Evolutionary conservation across 2,113 vertebrate species (phyloP).

Genomic region (Ailuropoda melanoleuca): DNA sequence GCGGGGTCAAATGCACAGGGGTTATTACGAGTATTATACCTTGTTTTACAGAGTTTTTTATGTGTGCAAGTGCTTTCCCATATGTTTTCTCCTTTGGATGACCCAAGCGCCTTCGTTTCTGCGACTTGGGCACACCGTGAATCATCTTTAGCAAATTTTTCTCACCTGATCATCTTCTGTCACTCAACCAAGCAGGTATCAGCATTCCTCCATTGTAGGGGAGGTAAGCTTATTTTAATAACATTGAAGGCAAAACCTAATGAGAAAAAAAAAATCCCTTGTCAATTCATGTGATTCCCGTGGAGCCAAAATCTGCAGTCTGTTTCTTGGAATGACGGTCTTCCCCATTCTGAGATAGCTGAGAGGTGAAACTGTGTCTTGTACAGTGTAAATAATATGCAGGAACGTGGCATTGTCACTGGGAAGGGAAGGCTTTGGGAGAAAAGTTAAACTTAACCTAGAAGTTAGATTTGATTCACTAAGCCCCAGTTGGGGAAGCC

Average conservation of each 20-base stretch:
- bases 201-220: neutral
- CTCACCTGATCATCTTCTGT: neutral
- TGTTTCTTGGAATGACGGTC: neutral
- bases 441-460: neutral
- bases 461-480: neutral
- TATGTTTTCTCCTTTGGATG: neutral
- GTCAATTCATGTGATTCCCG: neutral
- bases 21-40: neutral
- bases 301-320: neutral
- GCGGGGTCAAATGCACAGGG: neutral
- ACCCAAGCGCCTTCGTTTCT: neutral
- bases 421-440: neutral
- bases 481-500: neutral
- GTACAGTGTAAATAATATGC: neutral
- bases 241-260: conserved; percentile 27
- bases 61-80: neutral
- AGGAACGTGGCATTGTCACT: neutral
- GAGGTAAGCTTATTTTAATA: conserved; percentile 20
- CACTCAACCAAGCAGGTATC: neutral
- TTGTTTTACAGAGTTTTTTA: neutral
- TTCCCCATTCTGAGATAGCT: neutral
- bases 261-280: neutral
- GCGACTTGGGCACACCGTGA: neutral
- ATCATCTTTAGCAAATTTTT: conserved; percentile 32
- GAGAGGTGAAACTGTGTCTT: neutral